Evolutionary conservation across 2,888 invertebrate species (phyloP), one percentile per base, ranked within the genome.

Genomic region (Selenia dentaria): DNA sequence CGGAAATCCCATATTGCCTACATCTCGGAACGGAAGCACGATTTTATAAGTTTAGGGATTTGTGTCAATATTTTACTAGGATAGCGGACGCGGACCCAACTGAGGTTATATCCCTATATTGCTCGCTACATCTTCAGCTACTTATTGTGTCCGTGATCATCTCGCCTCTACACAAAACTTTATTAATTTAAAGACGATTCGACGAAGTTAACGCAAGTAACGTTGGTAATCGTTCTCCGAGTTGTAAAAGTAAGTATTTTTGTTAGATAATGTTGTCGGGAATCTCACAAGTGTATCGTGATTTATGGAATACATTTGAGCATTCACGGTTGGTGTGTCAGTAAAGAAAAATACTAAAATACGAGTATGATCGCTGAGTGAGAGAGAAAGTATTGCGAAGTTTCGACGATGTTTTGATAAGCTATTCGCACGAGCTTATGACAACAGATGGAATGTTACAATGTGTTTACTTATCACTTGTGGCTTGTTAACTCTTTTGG

Each of bases 21-120:
- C 83, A 80, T 79, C 54, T 54, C 73, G 76, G 81, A 79, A 79
- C 81, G 85, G 80, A 81, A 85, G 85, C 76, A 83, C 82, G 79
- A 87, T 89, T 90, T 90, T 89, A 89, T 89, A 90, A 89, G 86
- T 89, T 88, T 87, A 88, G 89, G 90, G 89, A 87, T 89, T 88
- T 87, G 81, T 88, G 90, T 89, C 86, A 90, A 90, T 89, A 90
- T 90, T 90, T 86, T 86, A 90, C 81, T 88, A 90, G 90, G 89
- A 87, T 75, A 72, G 79, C 74, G 75, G 75, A 75, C 69, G 47
- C 27, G 47, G 41, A 42, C 41, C 40, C 46, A 64, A 65, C 62
- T 42, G 56, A 60, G 62, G 64, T 61, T 57, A 48, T 59, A 51
- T 45, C 44, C 41, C 39, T 54, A 48, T 55, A 54, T 40, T 12